These are phyloP conservation scores for Acleris holmiana DNA, from an alignment of 2,888 invertebrate genomes.

Conservation along the genomic window DNA sequence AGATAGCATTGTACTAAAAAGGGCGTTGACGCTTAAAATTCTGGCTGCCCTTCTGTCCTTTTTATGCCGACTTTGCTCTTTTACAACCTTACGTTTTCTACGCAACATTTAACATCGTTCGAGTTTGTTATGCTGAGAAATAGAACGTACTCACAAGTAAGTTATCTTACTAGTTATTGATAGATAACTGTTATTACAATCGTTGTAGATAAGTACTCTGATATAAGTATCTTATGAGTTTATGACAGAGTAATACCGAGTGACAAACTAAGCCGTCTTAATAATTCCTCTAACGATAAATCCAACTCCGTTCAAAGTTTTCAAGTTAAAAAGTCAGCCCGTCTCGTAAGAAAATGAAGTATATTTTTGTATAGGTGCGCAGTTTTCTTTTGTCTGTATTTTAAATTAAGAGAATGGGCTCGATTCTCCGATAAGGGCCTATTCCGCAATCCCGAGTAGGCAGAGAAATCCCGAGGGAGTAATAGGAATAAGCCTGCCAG, in stretches of 20 bases:
- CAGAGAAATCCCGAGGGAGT: conserved; percentile 39
- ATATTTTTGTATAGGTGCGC: conserved; percentile 2
- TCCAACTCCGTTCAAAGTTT: background rate
- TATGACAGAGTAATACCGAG: conserved; percentile 15
- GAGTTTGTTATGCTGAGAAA: conserved; percentile 21
- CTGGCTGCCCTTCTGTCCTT: conserved; percentile 31
- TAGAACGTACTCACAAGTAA: conserved; percentile 8
- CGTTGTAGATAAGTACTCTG: background rate
- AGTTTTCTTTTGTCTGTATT: conserved; percentile 25
- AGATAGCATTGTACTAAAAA: conserved; percentile 51
- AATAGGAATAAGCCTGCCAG: conserved; percentile 39
- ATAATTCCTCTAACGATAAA: background rate
- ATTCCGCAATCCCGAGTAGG: conserved; percentile 29
- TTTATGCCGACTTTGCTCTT: conserved; percentile 6
- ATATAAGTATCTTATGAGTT: conserved; percentile 4
- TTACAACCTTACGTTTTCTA: conserved; percentile 26
- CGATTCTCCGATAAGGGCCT: conserved; percentile 29
- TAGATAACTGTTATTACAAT: conserved; percentile 19
- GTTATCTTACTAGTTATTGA: conserved; percentile 29
- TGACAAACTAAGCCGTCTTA: conserved; percentile 9
- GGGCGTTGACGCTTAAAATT: conserved; percentile 46
- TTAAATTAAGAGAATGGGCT: conserved; percentile 25
- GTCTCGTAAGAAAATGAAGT: background rate
- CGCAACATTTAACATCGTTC: conserved; percentile 36
- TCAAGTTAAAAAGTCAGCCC: background rate